Percentiles rank a stretch among this genome's conserved stretches.
Conservation (phyloP, 1,140 invertebrate species). For the Cheumatopsyche charites region DNA sequence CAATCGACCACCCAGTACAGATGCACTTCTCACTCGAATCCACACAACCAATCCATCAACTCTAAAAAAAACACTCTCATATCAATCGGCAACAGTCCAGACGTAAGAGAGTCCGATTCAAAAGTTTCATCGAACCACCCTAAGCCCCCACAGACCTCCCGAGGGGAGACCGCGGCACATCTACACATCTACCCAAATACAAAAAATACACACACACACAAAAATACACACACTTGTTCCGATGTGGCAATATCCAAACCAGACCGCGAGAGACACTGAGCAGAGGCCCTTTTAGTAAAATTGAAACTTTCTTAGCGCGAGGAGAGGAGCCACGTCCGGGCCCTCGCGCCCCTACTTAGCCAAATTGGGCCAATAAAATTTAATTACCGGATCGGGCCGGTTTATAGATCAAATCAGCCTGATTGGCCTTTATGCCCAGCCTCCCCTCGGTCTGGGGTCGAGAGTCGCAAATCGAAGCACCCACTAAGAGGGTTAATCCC, state of each 20-base stretch:
- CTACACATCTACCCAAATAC: too few relatives aligned
- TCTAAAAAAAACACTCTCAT: not conserved
- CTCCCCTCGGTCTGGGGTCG: not conserved
- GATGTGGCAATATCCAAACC: constrained; percentile 58
- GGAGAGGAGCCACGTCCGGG: constrained; percentile 37
- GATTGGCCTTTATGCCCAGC: constrained; percentile 5
- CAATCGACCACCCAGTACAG: too few relatives aligned
- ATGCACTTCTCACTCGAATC: too few relatives aligned
- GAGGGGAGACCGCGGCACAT: constrained; percentile 13
- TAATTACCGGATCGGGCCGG: constrained; percentile 14
- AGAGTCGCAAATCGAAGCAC: not conserved
- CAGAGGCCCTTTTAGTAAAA: constrained; percentile 64
- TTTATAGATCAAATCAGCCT: constrained; percentile 25
- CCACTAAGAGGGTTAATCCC: not conserved
- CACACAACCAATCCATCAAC: too few relatives aligned
- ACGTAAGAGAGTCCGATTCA: constrained; percentile 18
- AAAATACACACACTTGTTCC: too few relatives aligned
- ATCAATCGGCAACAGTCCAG: not conserved
- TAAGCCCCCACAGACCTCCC: not conserved
- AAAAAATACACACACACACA: too few relatives aligned
- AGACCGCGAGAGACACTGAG: constrained; percentile 63
- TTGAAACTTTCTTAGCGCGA: constrained; percentile 61
- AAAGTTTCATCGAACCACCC: constrained; percentile 19
- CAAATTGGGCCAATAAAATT: constrained; percentile 31
- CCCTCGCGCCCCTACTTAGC: not conserved